Base-by-base conservation (phyloP, 2,113 vertebrate genomes). In the Toxotes chatareus region DNA sequence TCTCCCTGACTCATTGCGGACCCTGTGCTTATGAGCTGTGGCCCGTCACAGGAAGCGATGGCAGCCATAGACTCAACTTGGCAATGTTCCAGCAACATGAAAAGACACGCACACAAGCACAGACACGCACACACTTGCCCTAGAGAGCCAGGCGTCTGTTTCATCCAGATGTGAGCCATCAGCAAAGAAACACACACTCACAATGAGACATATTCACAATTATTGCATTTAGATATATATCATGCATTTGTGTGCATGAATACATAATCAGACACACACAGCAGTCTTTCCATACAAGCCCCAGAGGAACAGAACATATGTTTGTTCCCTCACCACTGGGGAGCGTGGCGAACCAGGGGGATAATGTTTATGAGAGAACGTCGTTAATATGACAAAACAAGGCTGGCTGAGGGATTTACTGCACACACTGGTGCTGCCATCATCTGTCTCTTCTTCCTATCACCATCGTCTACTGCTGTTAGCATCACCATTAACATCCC, bases 331-430 rank as follows among this genome's bases (percentile, higher is more conserved):
- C 51, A 59, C 65, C 75, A 67, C 65, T 64, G 61, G 80, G 80
- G 86, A 89, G 62, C n/a, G 65, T 51, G 59, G 3, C 17, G 1
- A 56, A 49, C 82, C 73, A 42, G 83, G 76, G 76, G 72, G 88
- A 68, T 86, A 73, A 79, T 91, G 88, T 87, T 91, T 88, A 88
- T 85, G 86, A 84, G 78, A 49, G 46, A 75, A 42, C 49, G 21
- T 89, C 86, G 86, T 91, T 90, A 92, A 91, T 93, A 89, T 91
- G 92, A 93, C 88, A 89, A 83, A 90, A 90, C 91, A 84, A 92
- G 92, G 72, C 84, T 76, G 86, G 83, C 75, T 73, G 80, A 84
- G 84, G 88, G 87, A 90, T 90, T 93, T 89, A 86, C 61, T 44
- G 72, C 79, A 46, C 71, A 77, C 59, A 63, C 21, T 32, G 59